Evolutionary conservation across 1,140 invertebrate genomes (phyloP), one percentile per base, ranked within the genome.

Genomic region (Brachionus calyciflorus): DNA sequence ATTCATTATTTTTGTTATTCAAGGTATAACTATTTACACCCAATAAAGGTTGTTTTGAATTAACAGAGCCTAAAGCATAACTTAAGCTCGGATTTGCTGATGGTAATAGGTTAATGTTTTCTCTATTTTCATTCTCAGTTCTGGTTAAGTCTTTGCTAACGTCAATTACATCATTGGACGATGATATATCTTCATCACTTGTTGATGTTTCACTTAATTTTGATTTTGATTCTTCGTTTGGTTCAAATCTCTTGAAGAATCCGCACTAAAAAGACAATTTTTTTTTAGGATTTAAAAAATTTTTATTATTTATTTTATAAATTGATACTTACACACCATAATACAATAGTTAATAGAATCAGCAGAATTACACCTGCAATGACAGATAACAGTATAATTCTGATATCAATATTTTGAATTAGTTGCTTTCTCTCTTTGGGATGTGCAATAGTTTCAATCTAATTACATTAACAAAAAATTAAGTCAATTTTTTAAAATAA

Each of bases 311-410:
- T 21, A 14, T 37, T 37, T 6, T 63, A 44, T 28, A 10, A 51
- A 9, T 49, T 19, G 17, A 51, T 51, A 70, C 65, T 70, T 70
- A 70, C 65, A 70, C 65, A 70, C 65, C 65, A 70, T 5, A 70
- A 21, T 19, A 70, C 19, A 26, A 49, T 49, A 3, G 26, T 49
- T n/a, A 51, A n/a, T 10, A 70, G 17, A 7, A 70, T 70, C 19
- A 70, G 37, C 33, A 70, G 46, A 33, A 70, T 51, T 33, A 70
- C 48, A 19, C 65, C 65, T 19, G 46, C 46, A 19, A 49, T 33
- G 3, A 70, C 10, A 30, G 44, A 49, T 37, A 70, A 12, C 33
- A 49, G 21, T 19, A 70, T 70, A 33, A 70, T 49, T 41, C 65
- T 30, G 2, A 70, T 44, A n/a, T 65, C 60, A 44, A 65, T 65